Base-by-base conservation (phyloP, 2,888 invertebrate genomes). In the Hermodice carunculata region DNA sequence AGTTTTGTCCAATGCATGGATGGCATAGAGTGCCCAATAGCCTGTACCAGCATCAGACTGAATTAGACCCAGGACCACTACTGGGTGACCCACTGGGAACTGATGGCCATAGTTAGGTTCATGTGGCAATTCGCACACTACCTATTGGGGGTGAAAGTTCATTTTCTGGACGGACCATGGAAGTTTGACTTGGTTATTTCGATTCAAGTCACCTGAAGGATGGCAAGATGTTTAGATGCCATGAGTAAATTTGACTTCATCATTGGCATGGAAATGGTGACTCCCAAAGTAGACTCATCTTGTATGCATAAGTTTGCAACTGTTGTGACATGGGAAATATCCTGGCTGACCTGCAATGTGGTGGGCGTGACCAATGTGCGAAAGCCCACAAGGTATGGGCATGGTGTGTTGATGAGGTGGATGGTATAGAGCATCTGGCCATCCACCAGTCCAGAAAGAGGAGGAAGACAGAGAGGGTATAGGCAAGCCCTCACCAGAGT, bases 141-240 rank as follows among this genome's bases (percentile, higher is more conserved):
- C 42, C 51, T 66, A 6, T 14, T 3, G 29, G 1, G 54, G 1
- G 3, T n/a, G 37, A 24, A 24, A 24, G 1, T 65, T 65, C 31
- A 22, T 56, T 6, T 14, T 62, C 3, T 57, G 53, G 28, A 66
- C 66, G 6, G 67, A 67, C 29, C 64, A 61, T 29, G 48, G 60
- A 29, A 57, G 61, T 42, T 26, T 67, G 11, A 46, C 44, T 5
- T 57, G 46, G 66, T 42, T 62, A 8, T 5, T 51, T 2, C 57
- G 53, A 17, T 63, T 66, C 46, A 66, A 63, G 40, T 43, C 58
- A 14, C 54, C 52, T n/a, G 58, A 68, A 31, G 62, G 65, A 4
- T 49, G 62, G 68, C 62, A 2, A 1, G 62, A 2, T 62, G 68
- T 61, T 34, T 66, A n/a, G 59, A 65, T 26, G 58, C 62, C 26